Evolutionary conservation across 2,888 invertebrate species (phyloP), one percentile per base, ranked within the genome.

Genomic region (Drosophila nr. perissopoda): DNA sequence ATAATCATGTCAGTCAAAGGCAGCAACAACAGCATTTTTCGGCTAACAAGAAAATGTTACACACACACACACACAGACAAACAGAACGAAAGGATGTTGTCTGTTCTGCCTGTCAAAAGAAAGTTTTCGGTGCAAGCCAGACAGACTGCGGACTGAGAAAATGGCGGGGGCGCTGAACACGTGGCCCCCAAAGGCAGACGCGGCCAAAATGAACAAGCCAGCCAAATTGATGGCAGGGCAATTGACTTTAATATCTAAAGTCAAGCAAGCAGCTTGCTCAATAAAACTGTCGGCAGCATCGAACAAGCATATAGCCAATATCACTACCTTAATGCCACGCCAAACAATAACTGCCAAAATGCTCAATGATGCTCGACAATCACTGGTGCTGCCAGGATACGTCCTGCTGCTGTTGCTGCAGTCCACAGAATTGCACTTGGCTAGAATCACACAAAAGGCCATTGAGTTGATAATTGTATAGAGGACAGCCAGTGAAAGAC

Each of bases 1-100:
- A 89, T 85, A 89, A 90, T 89, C 89, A 90, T 89, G 88, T 85
- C 90, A 88, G 89, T 84, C 89, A 90, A 89, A 82, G 82, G 76
- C 86, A 82, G 75, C 88, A 84, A 69, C 89, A 84, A 69, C 71
- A 72, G 67, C 54, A 61, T 76, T 81, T 77, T 79, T 71, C 54
- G 60, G 70, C 74, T 77, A 81, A 79, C 82, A 79, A 83, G 87
- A 87, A 87, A 76, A 73, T 74, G 61, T 75, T 66, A 70, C 48
- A 61, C 31, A 56, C 16, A 54, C 48, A 68, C 34, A 38, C 18
- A 57, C 34, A 52, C 40, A 52, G 27, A 31, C 25, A 42, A 27
- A 51, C 18, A 42, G 27, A 46, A 42, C 49, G 46, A 66, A 38
- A 54, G 58, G 74, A 64, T 75, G 75, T 75, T 76, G 74, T 73